phyloP scores from a whole-genome alignment of 30 jellyfish, hydroid and myxozoan species.

The Aurelia sp. region DNA sequence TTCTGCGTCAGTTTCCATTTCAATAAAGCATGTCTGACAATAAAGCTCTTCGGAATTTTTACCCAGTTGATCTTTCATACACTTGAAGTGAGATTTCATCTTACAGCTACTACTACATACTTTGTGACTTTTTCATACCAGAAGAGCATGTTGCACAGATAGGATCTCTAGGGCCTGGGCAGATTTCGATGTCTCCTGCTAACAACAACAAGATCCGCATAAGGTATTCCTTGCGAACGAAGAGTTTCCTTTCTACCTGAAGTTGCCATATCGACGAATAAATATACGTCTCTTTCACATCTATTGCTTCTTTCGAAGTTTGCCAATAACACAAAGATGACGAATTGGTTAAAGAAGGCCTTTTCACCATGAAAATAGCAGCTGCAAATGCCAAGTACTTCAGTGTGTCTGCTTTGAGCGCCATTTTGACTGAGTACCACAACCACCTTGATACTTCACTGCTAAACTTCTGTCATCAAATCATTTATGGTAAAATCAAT shows the following conservation, averaged over 20 bases:
- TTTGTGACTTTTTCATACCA: conserved; percentile 48
- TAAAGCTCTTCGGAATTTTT: conserved; percentile 41
- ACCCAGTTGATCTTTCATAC: conserved; percentile 50
- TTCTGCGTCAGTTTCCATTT: conserved; percentile 43
- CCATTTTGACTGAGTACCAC: no score
- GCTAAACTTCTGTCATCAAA: no score
- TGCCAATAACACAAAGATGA: conserved; percentile 66
- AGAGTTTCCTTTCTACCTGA: conserved; percentile 21
- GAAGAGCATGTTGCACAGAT: conserved; percentile 61
- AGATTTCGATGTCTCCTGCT: conserved; percentile 52
- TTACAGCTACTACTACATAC: conserved; percentile 47
- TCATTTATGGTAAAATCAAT: no score
- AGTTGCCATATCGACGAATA: conserved; percentile 51
- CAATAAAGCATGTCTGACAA: conserved; percentile 43
- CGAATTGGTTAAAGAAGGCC: conserved; percentile 56
- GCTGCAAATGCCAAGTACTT: conserved; percentile 64
- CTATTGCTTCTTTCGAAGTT: conserved; percentile 39
- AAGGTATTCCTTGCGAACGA: conserved; percentile 38
- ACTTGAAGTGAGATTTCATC: conserved; percentile 48
- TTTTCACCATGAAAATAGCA: conserved; percentile 50
- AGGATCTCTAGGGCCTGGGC: conserved; percentile 60
- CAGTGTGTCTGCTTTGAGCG: conserved; percentile 53
- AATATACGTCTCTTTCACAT: conserved; percentile 44
- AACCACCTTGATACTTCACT: no score
- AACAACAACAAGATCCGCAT: conserved; percentile 61